Percentiles rank a stretch among this genome's conserved stretches.
phyloP scores from a whole-genome alignment of 2,888 invertebrate genomes.

The Pristionchus exspectatus region DNA sequence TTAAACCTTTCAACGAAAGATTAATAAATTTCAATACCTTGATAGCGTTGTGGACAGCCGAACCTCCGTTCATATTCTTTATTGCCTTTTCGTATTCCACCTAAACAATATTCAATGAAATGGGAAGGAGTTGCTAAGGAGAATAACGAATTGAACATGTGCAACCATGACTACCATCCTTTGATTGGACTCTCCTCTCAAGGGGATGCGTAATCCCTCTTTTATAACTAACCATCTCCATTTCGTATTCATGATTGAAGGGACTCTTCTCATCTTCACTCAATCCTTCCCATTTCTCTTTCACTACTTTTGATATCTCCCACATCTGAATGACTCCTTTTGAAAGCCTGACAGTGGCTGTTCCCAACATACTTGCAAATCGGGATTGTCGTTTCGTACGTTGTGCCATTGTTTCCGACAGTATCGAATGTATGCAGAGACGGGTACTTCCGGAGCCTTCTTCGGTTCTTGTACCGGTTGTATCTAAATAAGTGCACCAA shows the following conservation, averaged over 20 bases:
- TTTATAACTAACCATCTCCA: conserved; percentile 44
- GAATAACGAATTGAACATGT: neutral
- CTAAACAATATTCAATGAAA: neutral
- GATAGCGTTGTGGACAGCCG: conserved; percentile 43
- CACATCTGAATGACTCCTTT: neutral
- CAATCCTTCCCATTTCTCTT: conserved; percentile 50
- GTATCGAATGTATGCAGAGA: conserved; percentile 52
- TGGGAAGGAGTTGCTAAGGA: neutral
- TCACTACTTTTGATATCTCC: conserved; percentile 50
- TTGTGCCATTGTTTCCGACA: conserved; percentile 48
- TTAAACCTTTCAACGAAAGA: neutral
- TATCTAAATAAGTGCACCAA: neutral
- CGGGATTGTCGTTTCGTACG: conserved; percentile 19
- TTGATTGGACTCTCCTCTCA: conserved; percentile 21
- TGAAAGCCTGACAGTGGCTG: no score
- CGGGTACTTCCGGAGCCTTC: conserved; percentile 42
- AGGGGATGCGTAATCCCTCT: neutral
- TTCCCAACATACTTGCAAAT: neutral
- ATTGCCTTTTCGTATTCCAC: conserved; percentile 52
- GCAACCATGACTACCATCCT: conserved; percentile 43
- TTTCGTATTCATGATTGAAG: conserved; percentile 52
- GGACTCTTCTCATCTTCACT: conserved; percentile 35
- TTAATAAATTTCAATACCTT: conserved; percentile 8
- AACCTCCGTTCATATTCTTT: conserved; percentile 45
- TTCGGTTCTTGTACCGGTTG: conserved; percentile 21